phyloP scores from a whole-genome alignment of 1,140 invertebrate species.

The Aricia agestis region DNA sequence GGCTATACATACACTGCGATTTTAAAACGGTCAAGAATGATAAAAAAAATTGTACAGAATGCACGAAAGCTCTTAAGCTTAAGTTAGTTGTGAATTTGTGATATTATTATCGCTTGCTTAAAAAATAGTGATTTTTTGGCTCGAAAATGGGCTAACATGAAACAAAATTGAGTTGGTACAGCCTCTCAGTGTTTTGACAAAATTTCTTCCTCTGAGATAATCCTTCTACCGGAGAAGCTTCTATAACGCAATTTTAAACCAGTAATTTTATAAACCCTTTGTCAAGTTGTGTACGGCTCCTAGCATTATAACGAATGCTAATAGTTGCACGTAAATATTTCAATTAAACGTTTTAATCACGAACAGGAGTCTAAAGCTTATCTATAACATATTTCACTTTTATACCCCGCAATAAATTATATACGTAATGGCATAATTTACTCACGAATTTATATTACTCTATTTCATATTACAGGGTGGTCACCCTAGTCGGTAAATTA shows the following conservation, averaged over 20 bases:
- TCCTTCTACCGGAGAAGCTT: no score
- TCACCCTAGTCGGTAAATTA: not conserved
- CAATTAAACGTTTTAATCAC: constrained; percentile 16
- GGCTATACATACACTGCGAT: not conserved
- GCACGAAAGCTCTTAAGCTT: no score
- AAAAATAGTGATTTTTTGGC: no score
- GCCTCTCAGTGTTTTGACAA: no score
- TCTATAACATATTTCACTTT: constrained; percentile 12
- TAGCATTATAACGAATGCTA: constrained; percentile 6
- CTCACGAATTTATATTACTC: constrained; percentile 11
- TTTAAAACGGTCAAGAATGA: not conserved
- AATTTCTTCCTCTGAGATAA: no score
- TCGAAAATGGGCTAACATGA: no score
- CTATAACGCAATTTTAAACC: no score
- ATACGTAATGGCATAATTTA: constrained; percentile 11
- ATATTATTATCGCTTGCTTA: no score
- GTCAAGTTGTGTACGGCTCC: not conserved
- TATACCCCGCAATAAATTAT: not conserved
- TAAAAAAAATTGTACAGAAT: no score
- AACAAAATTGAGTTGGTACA: no score
- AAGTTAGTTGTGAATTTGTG: no score
- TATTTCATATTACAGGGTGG: constrained; percentile 1
- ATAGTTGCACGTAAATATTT: constrained; percentile 9
- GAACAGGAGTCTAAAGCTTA: constrained; percentile 6
- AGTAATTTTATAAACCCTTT: no score